Evolutionary conservation across 2,888 invertebrate species (phyloP).

Genomic region (Erpobdella octoculata): DNA sequence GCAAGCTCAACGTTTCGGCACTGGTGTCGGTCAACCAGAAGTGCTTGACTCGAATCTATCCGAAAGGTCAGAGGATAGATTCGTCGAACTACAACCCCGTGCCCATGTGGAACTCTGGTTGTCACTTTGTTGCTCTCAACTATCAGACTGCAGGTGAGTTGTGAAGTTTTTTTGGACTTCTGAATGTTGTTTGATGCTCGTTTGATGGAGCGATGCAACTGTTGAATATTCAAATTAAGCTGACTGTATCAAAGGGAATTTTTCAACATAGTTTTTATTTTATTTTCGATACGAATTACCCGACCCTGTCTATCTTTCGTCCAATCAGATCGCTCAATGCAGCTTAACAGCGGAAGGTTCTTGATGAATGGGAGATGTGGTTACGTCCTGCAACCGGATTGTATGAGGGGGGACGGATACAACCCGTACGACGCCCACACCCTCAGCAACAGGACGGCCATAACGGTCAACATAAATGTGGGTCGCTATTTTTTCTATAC

Average conservation of each 20-base stretch:
- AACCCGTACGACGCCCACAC: constrained; percentile 65
- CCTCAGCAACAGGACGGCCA: constrained; percentile 55
- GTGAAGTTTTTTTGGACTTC: constrained; percentile 10
- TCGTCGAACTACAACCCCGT: constrained; percentile 94
- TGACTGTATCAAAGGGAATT: no score
- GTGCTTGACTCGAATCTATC: constrained; percentile 89
- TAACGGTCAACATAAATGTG: constrained; percentile 63
- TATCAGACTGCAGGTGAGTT: constrained; percentile 82
- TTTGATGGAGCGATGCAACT: neutral
- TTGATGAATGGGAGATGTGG: constrained; percentile 83
- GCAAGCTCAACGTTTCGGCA: constrained; percentile 33
- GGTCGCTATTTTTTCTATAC: no score
- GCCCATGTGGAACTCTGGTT: constrained; percentile 87
- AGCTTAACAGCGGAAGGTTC: constrained; percentile 86
- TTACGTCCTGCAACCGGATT: constrained; percentile 79
- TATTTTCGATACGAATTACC: no score
- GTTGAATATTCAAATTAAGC: no score
- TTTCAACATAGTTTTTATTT: no score
- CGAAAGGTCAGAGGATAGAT: constrained; percentile 76
- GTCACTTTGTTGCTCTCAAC: constrained; percentile 93
- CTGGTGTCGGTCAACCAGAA: constrained; percentile 43
- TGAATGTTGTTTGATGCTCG: neutral
- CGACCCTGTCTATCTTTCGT: neutral
- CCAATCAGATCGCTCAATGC: constrained; percentile 78
- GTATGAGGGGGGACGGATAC: constrained; percentile 67